Base-by-base conservation (phyloP, 1,140 invertebrate genomes). In the Pseudomyrmex dendroicus region DNA sequence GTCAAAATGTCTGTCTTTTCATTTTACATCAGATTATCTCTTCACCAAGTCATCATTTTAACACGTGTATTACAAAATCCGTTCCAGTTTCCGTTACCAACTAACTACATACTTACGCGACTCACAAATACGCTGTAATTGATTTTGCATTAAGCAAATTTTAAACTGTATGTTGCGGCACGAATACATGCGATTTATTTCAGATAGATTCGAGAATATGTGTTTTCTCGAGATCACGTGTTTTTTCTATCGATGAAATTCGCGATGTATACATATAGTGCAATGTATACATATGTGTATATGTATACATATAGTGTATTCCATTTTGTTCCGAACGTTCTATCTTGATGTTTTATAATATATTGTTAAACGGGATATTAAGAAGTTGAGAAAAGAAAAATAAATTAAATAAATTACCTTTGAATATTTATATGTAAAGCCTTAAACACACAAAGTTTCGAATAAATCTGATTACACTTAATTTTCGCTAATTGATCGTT, bases 381-480 rank as follows among this genome's bases (percentile, higher is more conserved):
- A 52, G 13, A 52, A 52, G 1, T 2, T 13, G 13, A 52, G 50
- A 52, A 7, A 52, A 52, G 9, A 10, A 35, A 59, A 44, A 48
- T 25, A 20, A 46, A 10, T 48, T 50, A 57, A 17, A 67, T 13
- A 57, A 74, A 22, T 70, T 50, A 67, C 20, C 13, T 17, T 61
- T 48, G 48, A 13, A 80, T 77, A 67, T 77, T 77, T 77, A 78
- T 77, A 78, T 78, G 76, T 70, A 78, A 78, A 80, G 76, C 15
- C 76, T 54, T 35, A 25, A 25, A 25, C 25, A 70, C 68, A 70
- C 50, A 52, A 52, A 70, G 59, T 20, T 59, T 72, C 62, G 66
- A 80, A 80, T 80, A 80, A 80, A 80, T 35, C 59, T 15, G 3
- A 80, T 70, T 78, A 20, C 50, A 50, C 59, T 78, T 80, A 80